Base-by-base conservation (phyloP, 2,797 vertebrate genomes). In the Danio albolineatus region DNA sequence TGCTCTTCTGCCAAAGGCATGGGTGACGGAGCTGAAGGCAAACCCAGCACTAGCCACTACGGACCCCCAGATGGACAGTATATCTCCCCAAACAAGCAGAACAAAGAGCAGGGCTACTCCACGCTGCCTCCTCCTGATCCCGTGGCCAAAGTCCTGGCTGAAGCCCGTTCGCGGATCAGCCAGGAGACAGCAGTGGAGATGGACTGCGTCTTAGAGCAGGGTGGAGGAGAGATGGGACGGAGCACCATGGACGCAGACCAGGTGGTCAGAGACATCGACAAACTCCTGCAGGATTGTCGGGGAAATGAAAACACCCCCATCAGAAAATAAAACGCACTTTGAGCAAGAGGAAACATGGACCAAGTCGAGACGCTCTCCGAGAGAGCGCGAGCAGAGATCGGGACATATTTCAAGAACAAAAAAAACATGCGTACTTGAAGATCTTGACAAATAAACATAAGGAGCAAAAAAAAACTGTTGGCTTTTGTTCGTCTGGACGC, bases 231-330 rank as follows among this genome's bases (percentile, higher is more conserved):
- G 89, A 94, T 21, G 77, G 92, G 92, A 83, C 92, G 88, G 78
- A 96, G 97, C 60, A 95, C 95, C 0, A 95, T 98, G 93, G 97
- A 99, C 87, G 95, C 97, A 0, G 97, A 97, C 89, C 97, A 98
- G 93, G 98, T 98, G 80, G 97, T 98, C 89, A 95, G 97, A 90
- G 98, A 99, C 94, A 99, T 99, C 87, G 97, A 99, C 92, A 98
- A 99, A 93, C 96, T 99, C 85, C 95, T 99, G 91, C 97, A 98
- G 92, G 98, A 99, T 95, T 99, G 97, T 93, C 94, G 97, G 89
- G 96, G 96, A 89, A 97, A 89, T 8, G 97, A 99, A 91, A 93
- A 96, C 86, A 92, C 95, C 54, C 92, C 95, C 85, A 90, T 99
- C 93, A 96, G 97, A 92, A 99, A 99, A 93, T 99, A 92, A 98